phyloP scores from a whole-genome alignment of 2,888 invertebrate species.

The Diarsia dahlii region DNA sequence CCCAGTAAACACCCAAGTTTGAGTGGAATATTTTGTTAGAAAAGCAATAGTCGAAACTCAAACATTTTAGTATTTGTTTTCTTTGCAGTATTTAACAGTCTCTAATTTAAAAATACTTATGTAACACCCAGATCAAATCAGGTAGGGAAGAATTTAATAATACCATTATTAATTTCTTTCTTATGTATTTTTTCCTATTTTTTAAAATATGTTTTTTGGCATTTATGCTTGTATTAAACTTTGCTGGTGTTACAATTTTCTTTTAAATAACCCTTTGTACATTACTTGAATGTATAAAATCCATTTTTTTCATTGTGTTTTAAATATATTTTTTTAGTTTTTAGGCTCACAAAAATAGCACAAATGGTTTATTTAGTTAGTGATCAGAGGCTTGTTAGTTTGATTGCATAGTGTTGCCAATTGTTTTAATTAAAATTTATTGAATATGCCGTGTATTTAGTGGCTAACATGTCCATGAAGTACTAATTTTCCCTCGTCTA shows the following conservation, averaged over 20 bases:
- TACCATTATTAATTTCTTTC: not conserved
- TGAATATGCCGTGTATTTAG: conserved; percentile 64
- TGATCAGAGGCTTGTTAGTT: conserved; percentile 58
- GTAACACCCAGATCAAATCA: not conserved
- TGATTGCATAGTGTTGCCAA: conserved; percentile 65
- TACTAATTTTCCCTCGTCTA: conserved; percentile 66
- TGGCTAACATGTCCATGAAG: conserved; percentile 72
- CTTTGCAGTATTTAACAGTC: conserved; percentile 14
- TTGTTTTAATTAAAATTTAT: conserved; percentile 70
- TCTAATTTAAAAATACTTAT: conserved; percentile 1
- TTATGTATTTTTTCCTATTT: not conserved
- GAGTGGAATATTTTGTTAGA: not conserved
- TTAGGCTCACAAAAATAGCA: conserved; percentile 32
- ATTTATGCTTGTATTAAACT: not conserved
- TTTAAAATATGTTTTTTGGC: not conserved
- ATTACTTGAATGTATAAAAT: conserved; percentile 21
- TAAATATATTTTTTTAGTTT: conserved; percentile 22
- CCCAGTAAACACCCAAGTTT: not conserved
- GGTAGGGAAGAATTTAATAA: not conserved
- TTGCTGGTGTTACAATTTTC: not conserved
- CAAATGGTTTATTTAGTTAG: conserved; percentile 47
- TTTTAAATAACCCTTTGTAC: not conserved
- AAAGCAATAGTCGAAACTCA: not conserved
- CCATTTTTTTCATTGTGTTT: not conserved
- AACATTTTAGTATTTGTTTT: conserved; percentile 11